Base-by-base conservation (phyloP, 2,797 vertebrate genomes). In the Percopsis omiscomaycus region DNA sequence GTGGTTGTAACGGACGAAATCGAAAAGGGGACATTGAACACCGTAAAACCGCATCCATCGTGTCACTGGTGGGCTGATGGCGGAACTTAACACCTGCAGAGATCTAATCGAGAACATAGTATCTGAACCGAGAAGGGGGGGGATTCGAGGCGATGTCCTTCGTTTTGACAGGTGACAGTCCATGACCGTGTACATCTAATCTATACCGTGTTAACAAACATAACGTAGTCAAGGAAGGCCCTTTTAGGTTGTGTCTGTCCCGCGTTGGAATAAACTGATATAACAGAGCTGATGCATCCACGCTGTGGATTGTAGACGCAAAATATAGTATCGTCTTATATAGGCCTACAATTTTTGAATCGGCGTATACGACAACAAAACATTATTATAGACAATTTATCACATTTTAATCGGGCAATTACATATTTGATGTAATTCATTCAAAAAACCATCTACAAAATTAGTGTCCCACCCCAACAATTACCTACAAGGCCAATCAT, bases 51-150 rank as follows among this genome's bases (percentile, higher is more conserved):
- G 37, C 37, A 42, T 42, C 37, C 37, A 42, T 42, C 8, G 37
- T 51, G 49, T 16, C 52, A 54, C 53, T 32, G 53, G 13, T 22
- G 53, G 14, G 37, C 22, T 63, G 65, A 83, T 81, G 75, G 71
- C 70, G 76, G 81, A 82, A 65, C 13, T 5, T 58, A 22, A 68
- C 75, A 86, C 79, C 80, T 78, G 75, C 69, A 1, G 55, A 54
- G 14, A 45, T 68, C 63, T 52, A 51, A 61, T 60, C 30, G n/a
- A 47, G 22, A 55, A n/a, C 6, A 30, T 42, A 42, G 5, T n/a
- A 3, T 52, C 50, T 27, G 15, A 22, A 15, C 13, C 16, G 48
- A 3, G 11, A 55, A 2, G 9, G 22, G 15, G 59, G 42, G 2
- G 12, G 42, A 44, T 44, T 9, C 45, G 1, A 52, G 3, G 22